Conservation (phyloP, 1,140 invertebrate genomes). For the Nasonia longicornis region DNA sequence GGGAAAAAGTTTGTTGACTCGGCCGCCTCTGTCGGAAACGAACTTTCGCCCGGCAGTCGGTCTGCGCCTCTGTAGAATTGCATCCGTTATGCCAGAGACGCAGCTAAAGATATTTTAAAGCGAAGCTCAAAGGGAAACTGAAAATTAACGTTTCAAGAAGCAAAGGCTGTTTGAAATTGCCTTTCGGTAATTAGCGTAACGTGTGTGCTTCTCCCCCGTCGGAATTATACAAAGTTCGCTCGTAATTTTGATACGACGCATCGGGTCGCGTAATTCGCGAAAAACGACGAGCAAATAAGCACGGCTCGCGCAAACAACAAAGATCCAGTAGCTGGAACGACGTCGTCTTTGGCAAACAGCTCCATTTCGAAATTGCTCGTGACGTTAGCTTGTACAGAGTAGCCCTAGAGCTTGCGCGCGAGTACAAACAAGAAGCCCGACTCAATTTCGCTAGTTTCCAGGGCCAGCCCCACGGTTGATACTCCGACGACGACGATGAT, state of each 20-base stretch:
- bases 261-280: background rate
- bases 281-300: background rate
- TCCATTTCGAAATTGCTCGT: background rate
- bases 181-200: background rate
- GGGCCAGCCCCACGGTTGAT: background rate
- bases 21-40: slow-evolving; percentile 7
- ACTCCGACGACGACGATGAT: background rate
- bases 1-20: slow-evolving; percentile 10
- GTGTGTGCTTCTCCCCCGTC: background rate
- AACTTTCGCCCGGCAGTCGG: background rate
- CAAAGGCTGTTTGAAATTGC: slow-evolving; percentile 3
- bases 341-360: background rate
- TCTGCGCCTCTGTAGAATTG: background rate
- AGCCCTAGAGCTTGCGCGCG: too few species aligned
- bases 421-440: background rate
- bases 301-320: background rate
- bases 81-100: background rate
- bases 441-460: background rate
- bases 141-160: slow-evolving; percentile 12
- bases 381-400: background rate
- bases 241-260: too few species aligned
- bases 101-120: slow-evolving; percentile 17
- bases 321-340: background rate
- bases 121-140: slow-evolving; percentile 17
- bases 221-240: background rate